These are phyloP conservation scores for Lobophora halterata DNA, from an alignment of 2,888 invertebrate genomes.

Conservation along the genomic window DNA sequence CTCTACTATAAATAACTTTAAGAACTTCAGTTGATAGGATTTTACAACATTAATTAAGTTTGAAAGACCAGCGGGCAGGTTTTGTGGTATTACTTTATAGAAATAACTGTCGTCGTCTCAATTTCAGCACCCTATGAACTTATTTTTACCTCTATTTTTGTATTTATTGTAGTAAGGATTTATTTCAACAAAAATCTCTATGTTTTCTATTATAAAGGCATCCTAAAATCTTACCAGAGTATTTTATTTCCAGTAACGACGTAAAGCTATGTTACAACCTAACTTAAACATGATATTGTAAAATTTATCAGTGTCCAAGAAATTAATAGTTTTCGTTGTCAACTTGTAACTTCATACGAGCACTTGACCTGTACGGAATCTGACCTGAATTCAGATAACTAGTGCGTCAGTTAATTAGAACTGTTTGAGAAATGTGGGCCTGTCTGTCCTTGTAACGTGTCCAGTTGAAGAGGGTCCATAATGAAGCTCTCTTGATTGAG, in stretches of 20 bases:
- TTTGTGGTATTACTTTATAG: no score
- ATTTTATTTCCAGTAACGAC: no score
- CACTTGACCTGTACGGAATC: constrained; percentile 19
- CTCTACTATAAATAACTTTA: constrained; percentile 5
- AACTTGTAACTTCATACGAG: constrained; percentile 15
- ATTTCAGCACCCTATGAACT: no score
- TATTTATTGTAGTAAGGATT: no score
- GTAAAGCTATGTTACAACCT: no score
- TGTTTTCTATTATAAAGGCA: no score
- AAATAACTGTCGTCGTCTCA: no score
- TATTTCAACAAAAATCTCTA: no score
- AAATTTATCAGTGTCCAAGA: constrained; percentile 10
- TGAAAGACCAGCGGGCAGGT: no score
- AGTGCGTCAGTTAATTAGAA: constrained; percentile 53
- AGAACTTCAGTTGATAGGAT: neutral
- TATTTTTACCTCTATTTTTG: no score
- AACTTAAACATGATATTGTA: no score
- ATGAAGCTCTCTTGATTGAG: constrained; percentile 60
- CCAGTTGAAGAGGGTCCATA: constrained; percentile 56
- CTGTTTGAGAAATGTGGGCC: constrained; percentile 57
- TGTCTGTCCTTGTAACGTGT: constrained; percentile 49
- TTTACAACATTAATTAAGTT: neutral
- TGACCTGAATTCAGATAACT: constrained; percentile 17
- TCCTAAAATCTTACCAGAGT: no score
- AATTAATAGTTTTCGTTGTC: constrained; percentile 7